Base-by-base conservation (phyloP, 2,113 vertebrate genomes). In the Oceanodroma tethys region DNA sequence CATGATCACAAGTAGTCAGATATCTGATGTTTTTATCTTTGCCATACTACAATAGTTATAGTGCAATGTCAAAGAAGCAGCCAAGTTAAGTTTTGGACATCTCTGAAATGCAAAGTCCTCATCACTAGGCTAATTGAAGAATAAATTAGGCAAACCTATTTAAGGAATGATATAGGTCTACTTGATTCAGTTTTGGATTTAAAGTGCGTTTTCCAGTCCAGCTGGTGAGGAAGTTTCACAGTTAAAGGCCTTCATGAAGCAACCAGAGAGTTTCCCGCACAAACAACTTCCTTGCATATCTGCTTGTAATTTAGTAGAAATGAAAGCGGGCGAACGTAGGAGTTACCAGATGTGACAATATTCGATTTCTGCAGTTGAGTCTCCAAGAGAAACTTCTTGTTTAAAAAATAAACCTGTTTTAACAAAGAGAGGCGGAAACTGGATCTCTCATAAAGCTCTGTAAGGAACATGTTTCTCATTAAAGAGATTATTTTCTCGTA, bases 311-410 rank as follows among this genome's bases (percentile, higher is more conserved):
- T 74, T 29, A 55, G 67, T 74, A 81, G 67, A 94, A 87, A 43
- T 60, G 93, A 72, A 93, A 87, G 48, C 0, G 0, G 9, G 9
- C 3, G 17, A 81, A 53, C 0, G 7, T 53, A 20, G 74, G 78
- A 75, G 53, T 50, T 93, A 22, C 30, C 70, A 82, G 91, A 82
- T 93, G 70, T 80, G 66, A 76, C 53, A 89, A 42, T 87, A 43
- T 43, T 95, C 2, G 14, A 66, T 74, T 96, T 78, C 60, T 75
- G 76, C 78, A 62, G 58, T n/a, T 87, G 40, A 72, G 25, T 40
- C 40, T 92, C 26, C 11, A 53, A 59, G 62, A 38, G 23, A 85
- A 91, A 63, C 38, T 47, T 83, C 43, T 86, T 74, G 30, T 32
- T 79, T 86, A 36, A 75, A 50, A 74, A 72, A 45, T 18, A 22